phyloP scores from a whole-genome alignment of 2,888 invertebrate genomes.

The Ariolimax columbianus region DNA sequence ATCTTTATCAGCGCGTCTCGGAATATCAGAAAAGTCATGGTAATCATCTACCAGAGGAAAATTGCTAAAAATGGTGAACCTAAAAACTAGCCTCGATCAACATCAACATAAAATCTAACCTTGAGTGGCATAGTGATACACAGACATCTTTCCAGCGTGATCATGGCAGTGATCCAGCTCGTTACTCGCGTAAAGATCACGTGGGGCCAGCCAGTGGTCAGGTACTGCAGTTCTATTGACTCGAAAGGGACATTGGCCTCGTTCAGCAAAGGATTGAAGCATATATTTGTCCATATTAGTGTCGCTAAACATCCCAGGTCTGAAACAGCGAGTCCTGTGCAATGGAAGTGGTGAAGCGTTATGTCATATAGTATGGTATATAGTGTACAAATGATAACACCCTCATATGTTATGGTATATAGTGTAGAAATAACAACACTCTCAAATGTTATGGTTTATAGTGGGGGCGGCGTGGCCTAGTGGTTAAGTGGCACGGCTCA shows the following conservation, averaged over 20 bases:
- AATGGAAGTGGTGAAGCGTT: background rate
- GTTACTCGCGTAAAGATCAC: constrained; percentile 25
- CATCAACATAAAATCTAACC: background rate
- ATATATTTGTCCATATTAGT: constrained; percentile 34
- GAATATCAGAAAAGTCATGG: no score
- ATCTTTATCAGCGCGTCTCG: no score
- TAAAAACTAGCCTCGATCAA: no score
- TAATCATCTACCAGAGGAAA: no score
- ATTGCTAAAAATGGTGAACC: no score
- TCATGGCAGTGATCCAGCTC: constrained; percentile 28
- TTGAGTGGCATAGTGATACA: constrained; percentile 29
- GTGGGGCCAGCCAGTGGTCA: constrained; percentile 32
- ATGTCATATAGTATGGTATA: no score
- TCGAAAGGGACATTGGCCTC: constrained; percentile 22
- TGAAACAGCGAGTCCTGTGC: constrained; percentile 32
- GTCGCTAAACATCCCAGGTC: constrained; percentile 20
- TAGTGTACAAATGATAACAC: no score
- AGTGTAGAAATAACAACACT: no score
- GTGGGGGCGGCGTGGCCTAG: no score
- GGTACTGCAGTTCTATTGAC: constrained; percentile 25
- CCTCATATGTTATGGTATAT: no score
- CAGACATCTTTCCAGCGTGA: constrained; percentile 33
- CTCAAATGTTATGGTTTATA: no score
- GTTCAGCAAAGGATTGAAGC: constrained; percentile 31
- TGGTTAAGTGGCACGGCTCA: no score